Evolutionary conservation across 2,797 vertebrate species (phyloP).

Genomic region (Scyliorhinus canicula): DNA sequence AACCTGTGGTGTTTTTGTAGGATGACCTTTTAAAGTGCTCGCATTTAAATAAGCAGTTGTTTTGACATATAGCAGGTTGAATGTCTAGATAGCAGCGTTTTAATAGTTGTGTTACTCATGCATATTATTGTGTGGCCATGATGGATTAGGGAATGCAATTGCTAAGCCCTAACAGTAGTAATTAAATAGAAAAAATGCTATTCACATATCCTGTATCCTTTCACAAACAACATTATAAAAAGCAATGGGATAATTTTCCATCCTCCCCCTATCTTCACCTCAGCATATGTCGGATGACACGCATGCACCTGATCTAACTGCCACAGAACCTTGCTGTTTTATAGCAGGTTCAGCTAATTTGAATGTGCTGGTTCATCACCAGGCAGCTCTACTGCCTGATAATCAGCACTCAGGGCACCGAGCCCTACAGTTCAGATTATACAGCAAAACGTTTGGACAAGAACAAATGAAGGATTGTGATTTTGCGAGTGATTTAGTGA

Average conservation of each 20-base stretch:
- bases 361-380: background rate
- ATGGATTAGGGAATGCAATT: constrained; percentile 2
- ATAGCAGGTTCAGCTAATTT: background rate
- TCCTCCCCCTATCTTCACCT: background rate
- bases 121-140: background rate
- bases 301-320: background rate
- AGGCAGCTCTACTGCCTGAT: background rate
- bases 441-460: too few relatives aligned
- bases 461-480: too few relatives aligned
- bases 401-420: background rate
- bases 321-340: background rate
- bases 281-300: background rate
- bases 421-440: too few relatives aligned
- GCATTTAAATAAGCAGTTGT: background rate
- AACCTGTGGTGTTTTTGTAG: background rate
- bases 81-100: background rate
- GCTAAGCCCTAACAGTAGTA: background rate
- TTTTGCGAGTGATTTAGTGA: too few relatives aligned
- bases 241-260: background rate
- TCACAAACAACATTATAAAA: background rate
- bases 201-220: background rate
- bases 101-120: constrained; percentile 15
- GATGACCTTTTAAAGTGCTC: background rate
- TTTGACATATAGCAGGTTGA: background rate
- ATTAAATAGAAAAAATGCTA: background rate